Evolutionary conservation across 2,797 vertebrate genomes (phyloP).

Genomic region (Apogon hyalosoma): DNA sequence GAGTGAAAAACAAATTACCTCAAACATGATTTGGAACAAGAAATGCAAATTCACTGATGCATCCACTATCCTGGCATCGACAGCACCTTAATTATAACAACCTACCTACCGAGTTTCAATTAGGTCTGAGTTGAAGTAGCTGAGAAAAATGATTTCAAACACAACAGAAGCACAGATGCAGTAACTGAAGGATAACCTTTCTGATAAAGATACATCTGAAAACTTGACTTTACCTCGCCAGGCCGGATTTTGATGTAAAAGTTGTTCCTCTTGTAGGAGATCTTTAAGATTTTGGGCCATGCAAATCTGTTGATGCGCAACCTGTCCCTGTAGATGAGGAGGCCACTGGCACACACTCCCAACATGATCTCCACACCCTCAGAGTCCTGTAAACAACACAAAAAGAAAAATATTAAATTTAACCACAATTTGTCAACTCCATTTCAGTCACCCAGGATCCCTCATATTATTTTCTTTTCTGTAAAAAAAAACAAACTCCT

Average conservation of each 20-base stretch:
- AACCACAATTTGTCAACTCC: neutral
- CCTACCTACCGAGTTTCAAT: too few species aligned
- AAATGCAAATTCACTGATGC: too few species aligned
- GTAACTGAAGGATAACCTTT: too few species aligned
- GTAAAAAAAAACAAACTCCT: conserved; percentile 17
- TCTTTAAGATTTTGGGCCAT: conserved; percentile 99
- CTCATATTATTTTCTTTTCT: conserved; percentile 4
- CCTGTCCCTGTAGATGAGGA: conserved; percentile 96
- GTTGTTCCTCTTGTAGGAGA: conserved; percentile 99
- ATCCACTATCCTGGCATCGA: too few species aligned
- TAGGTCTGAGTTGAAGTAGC: too few species aligned
- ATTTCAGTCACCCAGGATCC: conserved; percentile 1
- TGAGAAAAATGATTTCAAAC: too few species aligned
- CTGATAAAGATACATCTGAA: too few species aligned
- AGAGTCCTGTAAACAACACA: conserved; percentile 88
- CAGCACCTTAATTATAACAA: too few species aligned
- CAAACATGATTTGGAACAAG: too few species aligned
- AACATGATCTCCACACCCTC: conserved; percentile 99
- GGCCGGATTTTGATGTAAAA: conserved; percentile 99
- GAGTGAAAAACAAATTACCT: too few species aligned
- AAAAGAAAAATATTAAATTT: neutral
- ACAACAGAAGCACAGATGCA: too few species aligned
- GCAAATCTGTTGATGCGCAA: conserved; percentile 98
- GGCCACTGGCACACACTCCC: conserved; percentile 95
- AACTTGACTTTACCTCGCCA: conserved; percentile 89